A percentile compares a stretch with the other conserved stretches of the same genome.
Conservation (phyloP, 2,888 invertebrate species). For the Tenthredo mesomela region DNA sequence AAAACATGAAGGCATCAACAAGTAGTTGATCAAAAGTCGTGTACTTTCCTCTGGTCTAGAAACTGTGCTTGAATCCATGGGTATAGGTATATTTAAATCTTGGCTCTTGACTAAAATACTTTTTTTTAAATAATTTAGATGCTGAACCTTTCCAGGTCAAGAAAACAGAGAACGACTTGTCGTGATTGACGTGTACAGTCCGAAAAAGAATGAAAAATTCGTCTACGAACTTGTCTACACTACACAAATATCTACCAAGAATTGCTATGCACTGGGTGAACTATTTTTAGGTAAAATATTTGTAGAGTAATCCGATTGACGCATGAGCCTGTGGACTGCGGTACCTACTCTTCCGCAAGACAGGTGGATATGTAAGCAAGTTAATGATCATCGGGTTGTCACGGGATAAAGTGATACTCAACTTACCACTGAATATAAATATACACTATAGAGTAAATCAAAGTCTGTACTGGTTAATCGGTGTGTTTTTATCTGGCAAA, state of each 20-base stretch:
- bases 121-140: neutral
- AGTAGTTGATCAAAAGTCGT: constrained; percentile 7
- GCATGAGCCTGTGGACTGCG: constrained; percentile 16
- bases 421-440: neutral
- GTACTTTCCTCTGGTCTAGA: neutral
- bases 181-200: constrained; percentile 38
- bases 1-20: constrained; percentile 13
- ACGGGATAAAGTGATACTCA: constrained; percentile 28
- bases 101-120: neutral
- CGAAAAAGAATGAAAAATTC: neutral
- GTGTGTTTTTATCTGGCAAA: constrained; percentile 21
- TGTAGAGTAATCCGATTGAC: constrained; percentile 20
- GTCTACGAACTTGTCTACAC: neutral
- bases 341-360: constrained; percentile 23
- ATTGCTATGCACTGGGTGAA: constrained; percentile 19
- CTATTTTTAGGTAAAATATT: constrained; percentile 9
- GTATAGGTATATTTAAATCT: neutral
- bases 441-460: neutral
- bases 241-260: neutral
- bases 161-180: constrained; percentile 13
- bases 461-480: neutral
- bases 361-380: constrained; percentile 23
- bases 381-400: constrained; percentile 23
- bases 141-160: constrained; percentile 34
- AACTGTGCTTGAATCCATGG: neutral